Evolutionary conservation across 2,888 invertebrate genomes (phyloP), one percentile per base, ranked within the genome.

Genomic region (Andrena haemorrhoa): DNA sequence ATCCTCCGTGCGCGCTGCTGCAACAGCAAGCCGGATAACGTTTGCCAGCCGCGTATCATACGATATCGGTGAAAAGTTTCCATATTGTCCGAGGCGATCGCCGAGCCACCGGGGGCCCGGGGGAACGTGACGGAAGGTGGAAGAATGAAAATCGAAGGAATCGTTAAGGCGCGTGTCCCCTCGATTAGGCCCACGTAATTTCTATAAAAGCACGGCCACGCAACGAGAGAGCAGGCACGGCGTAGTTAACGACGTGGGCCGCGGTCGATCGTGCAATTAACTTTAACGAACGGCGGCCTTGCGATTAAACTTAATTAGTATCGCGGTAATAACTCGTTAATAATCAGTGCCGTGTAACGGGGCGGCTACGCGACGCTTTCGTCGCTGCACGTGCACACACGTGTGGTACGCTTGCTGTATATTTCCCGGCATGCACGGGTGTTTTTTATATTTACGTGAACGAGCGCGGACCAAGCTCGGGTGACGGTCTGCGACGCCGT

Each of bases 231-330:
- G 71, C 79, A 76, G 26, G 79, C 89, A 91, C 91, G 89, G 86
- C 87, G 91, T 91, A 92, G 92, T 92, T 90, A 88, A 88, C 87
- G 81, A 88, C 89, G 91, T 90, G 90, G 91, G 90, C 90, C 89
- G 90, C 86, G 91, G 90, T 88, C 92, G 91, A 88, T 89, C 89
- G 89, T 90, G 91, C 93, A 93, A 92, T 93, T 92, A 93, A 92
- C 91, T 93, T 93, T 92, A 93, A 93, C 92, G 92, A 93, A 93
- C 91, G 89, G 86, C 92, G 93, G 92, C 92, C 92, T 93, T 91
- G 93, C 92, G 92, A 92, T 92, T 93, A 92, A 91, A 90, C 91
- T 92, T 93, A 92, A 93, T 93, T 93, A 93, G 91, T 90, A 92
- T 90, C 89, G 87, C 89, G 90, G 89, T 90, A 93, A 93, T 92